Percentiles rank a stretch among this genome's conserved stretches.
Conservation (phyloP, 2,797 vertebrate species). For the Sebastes matsubarae region DNA sequence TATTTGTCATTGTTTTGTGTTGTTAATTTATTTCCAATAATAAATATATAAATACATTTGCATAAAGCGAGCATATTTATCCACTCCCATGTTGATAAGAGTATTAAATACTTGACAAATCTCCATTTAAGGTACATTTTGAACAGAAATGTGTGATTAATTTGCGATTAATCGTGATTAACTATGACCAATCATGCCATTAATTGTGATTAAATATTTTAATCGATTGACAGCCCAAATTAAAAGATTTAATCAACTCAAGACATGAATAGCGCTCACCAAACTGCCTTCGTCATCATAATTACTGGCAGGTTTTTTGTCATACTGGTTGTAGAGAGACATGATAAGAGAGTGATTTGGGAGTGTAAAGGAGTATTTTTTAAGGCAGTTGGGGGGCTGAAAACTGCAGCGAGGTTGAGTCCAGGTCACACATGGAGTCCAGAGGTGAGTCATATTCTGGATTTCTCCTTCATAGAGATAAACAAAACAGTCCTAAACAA, state of each 20-base stretch:
- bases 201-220: too few species aligned
- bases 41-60: too few species aligned
- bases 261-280: background rate
- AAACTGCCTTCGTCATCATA: background rate
- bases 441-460: slow-evolving; percentile 74
- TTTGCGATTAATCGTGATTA: too few species aligned
- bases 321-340: background rate
- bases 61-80: too few species aligned
- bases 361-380: slow-evolving; percentile 23
- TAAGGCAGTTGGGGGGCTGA: slow-evolving; percentile 11
- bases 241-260: slow-evolving; percentile 1
- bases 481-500: slow-evolving; percentile 72
- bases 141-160: too few species aligned
- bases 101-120: too few species aligned
- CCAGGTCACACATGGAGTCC: slow-evolving; percentile 57
- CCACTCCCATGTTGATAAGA: too few species aligned
- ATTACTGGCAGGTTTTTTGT: background rate
- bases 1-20: too few species aligned
- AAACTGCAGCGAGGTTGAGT: slow-evolving; percentile 9
- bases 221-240: too few species aligned
- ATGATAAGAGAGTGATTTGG: background rate
- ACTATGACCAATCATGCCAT: too few species aligned
- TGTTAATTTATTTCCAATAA: too few species aligned
- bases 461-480: slow-evolving; percentile 76
- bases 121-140: too few species aligned